Base-by-base conservation (phyloP, 2,113 vertebrate species). In the Anoplopoma fimbria region DNA sequence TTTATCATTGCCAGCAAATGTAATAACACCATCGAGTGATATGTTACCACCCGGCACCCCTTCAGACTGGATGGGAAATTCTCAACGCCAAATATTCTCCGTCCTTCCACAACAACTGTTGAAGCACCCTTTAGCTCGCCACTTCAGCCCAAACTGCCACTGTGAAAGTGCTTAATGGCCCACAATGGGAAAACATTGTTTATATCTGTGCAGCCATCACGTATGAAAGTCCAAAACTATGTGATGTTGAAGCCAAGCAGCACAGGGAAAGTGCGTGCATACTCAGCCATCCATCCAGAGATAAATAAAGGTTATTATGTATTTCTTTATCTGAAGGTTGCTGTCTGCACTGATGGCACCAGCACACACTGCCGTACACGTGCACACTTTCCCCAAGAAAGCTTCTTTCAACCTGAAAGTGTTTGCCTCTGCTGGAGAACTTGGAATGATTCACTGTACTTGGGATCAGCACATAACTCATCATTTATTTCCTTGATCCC, bases 121-220 rank as follows among this genome's bases (percentile, higher is more conserved):
- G 88, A 92, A 91, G 91, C 84, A 87, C 87, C 87, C 88, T 91
- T 89, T 75, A 84, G 88, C 75, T 79, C 27, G 1, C 45, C 90
- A 87, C 91, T 91, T 80, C 77, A 90, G 88, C 74, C 84, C 88
- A 82, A 89, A 88, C 88, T 86, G 88, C 85, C 88, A 68, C 82
- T 86, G 85, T 68, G 64, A 73, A 85, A 92, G 88, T 79, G 76
- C 84, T 91, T 89, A 88, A 91, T 89, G 83, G 87, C 77, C 63
- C 89, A 75, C 88, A 38, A 67, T 88, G 87, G 89, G 85, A 90
- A 90, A 91, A 88, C 90, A 90, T 88, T 90, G 88, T 89, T 92
- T 64, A 76, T 83, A 89, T 77, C 74, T 51, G 75, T 63, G 79
- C 85, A 79, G 87, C 77, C 84, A 80, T 84, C 79, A 74, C 74